These are phyloP conservation scores for Hemicrepidius hirtus DNA, from an alignment of 2,888 invertebrate genomes.

Conservation along the genomic window DNA sequence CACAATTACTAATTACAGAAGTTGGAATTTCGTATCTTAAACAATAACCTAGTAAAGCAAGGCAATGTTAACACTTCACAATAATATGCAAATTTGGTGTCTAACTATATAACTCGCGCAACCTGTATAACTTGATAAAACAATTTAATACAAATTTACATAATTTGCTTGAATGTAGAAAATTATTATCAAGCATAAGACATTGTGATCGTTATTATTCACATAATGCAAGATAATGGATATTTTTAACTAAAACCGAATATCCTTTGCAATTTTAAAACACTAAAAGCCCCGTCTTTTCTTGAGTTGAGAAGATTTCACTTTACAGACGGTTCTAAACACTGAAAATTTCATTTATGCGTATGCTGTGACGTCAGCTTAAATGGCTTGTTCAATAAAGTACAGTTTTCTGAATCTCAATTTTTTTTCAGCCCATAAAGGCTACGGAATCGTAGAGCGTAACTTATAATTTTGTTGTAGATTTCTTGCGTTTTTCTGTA, in stretches of 20 bases:
- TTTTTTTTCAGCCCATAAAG: not conserved
- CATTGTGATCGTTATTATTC: conserved; percentile 24
- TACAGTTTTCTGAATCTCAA: conserved; percentile 18
- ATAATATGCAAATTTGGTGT: conserved; percentile 45
- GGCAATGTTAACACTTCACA: conserved; percentile 42
- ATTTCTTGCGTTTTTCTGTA: conserved; percentile 28
- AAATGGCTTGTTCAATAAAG: conserved; percentile 23
- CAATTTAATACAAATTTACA: conserved; percentile 45
- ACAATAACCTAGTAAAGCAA: conserved; percentile 24
- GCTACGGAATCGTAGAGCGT: conserved; percentile 16
- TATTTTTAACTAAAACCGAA: conserved; percentile 2
- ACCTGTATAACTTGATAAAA: conserved; percentile 46
- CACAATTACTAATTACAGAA: conserved; percentile 3
- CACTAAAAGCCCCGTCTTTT: not conserved
- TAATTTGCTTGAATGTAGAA: conserved; percentile 37
- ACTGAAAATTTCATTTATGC: conserved; percentile 11
- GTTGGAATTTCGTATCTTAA: conserved; percentile 25
- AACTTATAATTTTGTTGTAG: conserved; percentile 19
- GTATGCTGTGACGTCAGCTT: not conserved
- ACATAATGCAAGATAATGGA: conserved; percentile 19
- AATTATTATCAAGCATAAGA: conserved; percentile 31
- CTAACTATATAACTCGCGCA: conserved; percentile 41
- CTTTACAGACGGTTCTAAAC: not conserved
- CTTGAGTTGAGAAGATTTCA: not conserved
- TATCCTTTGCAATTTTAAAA: not conserved